These are phyloP conservation scores for Harpegnathos saltator DNA, from an alignment of 1,140 invertebrate genomes.

Conservation along the genomic window DNA sequence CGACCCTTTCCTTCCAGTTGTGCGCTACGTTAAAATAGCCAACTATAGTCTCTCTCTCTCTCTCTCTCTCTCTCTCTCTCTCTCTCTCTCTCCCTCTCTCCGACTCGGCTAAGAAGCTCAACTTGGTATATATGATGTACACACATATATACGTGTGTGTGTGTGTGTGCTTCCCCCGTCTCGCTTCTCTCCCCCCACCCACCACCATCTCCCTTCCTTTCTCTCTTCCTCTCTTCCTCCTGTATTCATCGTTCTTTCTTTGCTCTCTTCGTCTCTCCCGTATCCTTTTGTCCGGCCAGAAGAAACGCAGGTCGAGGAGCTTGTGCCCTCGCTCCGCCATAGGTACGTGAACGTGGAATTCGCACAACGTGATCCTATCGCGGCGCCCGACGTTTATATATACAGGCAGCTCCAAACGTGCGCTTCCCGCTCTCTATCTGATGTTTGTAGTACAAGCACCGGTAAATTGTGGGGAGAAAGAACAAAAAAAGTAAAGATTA, in stretches of 20 bases:
- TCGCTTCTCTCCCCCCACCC: constrained; percentile 11
- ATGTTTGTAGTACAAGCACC: too few species aligned
- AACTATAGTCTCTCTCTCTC: constrained; percentile 62
- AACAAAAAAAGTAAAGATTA: too few species aligned
- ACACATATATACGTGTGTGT: too few species aligned
- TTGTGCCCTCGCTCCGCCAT: constrained; percentile 60
- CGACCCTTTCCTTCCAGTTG: constrained; percentile 20
- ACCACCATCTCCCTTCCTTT: constrained; percentile 2
- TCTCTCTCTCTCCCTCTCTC: constrained; percentile 30
- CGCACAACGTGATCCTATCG: constrained; percentile 45
- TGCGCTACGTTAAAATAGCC: constrained; percentile 69
- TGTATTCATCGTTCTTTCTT: constrained; percentile 1
- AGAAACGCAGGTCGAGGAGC: constrained; percentile 68
- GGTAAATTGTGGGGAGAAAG: too few species aligned
- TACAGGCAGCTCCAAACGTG: constrained; percentile 1
- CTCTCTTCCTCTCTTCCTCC: neutral
- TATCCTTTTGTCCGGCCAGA: constrained; percentile 70
- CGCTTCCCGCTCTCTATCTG: neutral
- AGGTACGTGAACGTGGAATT: constrained; percentile 56
- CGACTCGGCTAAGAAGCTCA: too few species aligned
- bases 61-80: constrained; percentile 6
- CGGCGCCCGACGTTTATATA: constrained; percentile 1
- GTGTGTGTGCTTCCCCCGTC: neutral
- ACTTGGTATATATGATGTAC: too few species aligned
- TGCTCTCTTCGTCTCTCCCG: constrained; percentile 40